Evolutionary conservation across 2,797 vertebrate species (phyloP), one percentile per base, ranked within the genome.

Genomic region (Lerista edwardsae): DNA sequence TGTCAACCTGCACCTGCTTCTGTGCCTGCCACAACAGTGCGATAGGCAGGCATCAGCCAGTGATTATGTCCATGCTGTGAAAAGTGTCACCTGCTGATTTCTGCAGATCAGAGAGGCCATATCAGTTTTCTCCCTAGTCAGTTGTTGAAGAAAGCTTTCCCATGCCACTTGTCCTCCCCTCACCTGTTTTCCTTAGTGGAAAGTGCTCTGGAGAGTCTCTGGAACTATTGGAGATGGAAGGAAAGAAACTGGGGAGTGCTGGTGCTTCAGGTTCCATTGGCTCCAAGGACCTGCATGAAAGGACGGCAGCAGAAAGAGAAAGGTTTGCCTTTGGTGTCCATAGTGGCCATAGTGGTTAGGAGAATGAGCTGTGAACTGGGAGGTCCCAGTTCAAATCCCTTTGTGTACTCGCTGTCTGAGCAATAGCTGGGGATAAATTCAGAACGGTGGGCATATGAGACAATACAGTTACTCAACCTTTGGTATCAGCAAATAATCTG

Each of bases 151-250:
- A 82, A 68, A 55, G 17, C 44, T 67, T 57, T 86, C 23, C 29
- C 31, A 68, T 21, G 23, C 1, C 55, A 57, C 81, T 79, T 34
- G 72, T 51, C 85, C 10, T 34, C 34, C 29, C 8, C 94, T 94
- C 82, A 99, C 98, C 98, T 92, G 98, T 98, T 93, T 98, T 97
- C 71, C 98, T 96, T 59, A 99, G 95, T 0, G 97, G 97, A 1
- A 97, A 97, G 87, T 98, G 97, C 29, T 98, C 98, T 0, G 96
- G 94, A 5, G 96, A 94, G 41, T 98, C 97, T 1, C 95, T 92
- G 2, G 96, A 91, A n/a, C 88, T 94, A 90, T 90, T 97, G 94
- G 88, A 95, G 8, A 95, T 91, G 0, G 96, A 95, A 88, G 97
- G 96, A 31, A 96, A 96, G 92, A 95, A 97, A 61, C 89, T 94